Evolutionary conservation across 2,888 invertebrate species (phyloP).

Genomic region (Troides helena): DNA sequence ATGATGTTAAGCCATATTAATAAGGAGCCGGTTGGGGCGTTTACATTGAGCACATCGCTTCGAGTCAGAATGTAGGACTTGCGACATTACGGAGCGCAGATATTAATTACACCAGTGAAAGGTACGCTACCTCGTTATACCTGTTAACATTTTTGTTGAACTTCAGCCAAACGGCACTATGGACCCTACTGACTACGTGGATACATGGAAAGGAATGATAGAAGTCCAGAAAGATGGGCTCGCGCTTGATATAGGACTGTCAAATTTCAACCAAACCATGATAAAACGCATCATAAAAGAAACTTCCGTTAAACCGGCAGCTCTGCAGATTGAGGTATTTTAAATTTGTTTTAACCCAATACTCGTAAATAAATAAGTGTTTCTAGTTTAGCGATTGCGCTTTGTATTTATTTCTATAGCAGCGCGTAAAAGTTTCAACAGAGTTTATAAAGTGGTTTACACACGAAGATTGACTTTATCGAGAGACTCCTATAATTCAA

Average conservation of each 20-base stretch:
- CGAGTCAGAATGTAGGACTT: too few relatives aligned
- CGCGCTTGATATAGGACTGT: slow-evolving; percentile 85
- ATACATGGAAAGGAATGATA: slow-evolving; percentile 26
- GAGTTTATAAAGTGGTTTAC: not conserved
- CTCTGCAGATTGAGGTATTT: slow-evolving; percentile 74
- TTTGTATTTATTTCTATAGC: too few relatives aligned
- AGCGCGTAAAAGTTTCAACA: not conserved
- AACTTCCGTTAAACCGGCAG: slow-evolving; percentile 77
- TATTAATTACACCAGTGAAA: too few relatives aligned
- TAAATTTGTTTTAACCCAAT: not conserved
- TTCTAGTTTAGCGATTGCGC: not conserved
- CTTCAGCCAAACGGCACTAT: not conserved
- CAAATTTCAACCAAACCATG: slow-evolving; percentile 88
- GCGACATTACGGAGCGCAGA: too few relatives aligned
- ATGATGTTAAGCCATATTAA: too few relatives aligned
- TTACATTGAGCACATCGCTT: too few relatives aligned
- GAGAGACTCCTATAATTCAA: not conserved
- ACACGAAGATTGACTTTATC: not conserved
- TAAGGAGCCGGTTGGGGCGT: too few relatives aligned
- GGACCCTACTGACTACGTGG: slow-evolving; percentile 8
- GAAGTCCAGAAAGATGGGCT: slow-evolving; percentile 53
- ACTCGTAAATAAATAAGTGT: not conserved
- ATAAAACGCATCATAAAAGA: slow-evolving; percentile 77
- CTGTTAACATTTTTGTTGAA: too few relatives aligned
- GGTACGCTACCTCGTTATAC: too few relatives aligned